Percentiles rank a stretch among this genome's conserved stretches.
Evolutionary conservation across 1,140 invertebrate species (phyloP).

Genomic region (Drosophila sucinea): DNA sequence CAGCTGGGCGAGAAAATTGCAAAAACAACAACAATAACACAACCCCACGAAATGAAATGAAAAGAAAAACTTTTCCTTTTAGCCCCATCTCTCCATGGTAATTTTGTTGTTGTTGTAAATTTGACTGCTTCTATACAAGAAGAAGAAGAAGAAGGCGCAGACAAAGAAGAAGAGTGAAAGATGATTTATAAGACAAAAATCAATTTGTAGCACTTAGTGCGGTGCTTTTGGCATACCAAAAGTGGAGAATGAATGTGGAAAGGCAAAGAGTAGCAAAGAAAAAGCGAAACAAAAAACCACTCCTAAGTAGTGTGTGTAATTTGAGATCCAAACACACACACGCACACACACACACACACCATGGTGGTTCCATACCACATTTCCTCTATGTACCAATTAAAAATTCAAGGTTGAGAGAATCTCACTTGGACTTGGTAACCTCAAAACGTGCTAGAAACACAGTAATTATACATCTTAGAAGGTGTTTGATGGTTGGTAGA

Average conservation of each 20-base stretch:
- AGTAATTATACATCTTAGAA: constrained; percentile 56
- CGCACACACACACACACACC: constrained; percentile 33
- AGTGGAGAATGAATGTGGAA: constrained; percentile 37
- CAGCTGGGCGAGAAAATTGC: constrained; percentile 36
- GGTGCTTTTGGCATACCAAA: constrained; percentile 46
- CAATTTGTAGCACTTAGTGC: constrained; percentile 65
- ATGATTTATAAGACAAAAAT: constrained; percentile 75
- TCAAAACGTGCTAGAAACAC: constrained; percentile 72
- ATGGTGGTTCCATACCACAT: constrained; percentile 28
- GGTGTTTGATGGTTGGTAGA: neutral
- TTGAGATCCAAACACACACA: constrained; percentile 48
- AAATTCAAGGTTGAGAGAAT: constrained; percentile 77
- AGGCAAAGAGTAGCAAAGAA: constrained; percentile 22
- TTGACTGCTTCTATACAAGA: constrained; percentile 17
- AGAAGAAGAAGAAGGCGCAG: constrained; percentile 27
- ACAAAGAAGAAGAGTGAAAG: constrained; percentile 35
- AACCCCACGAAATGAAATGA: constrained; percentile 2
- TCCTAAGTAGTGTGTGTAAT: constrained; percentile 55
- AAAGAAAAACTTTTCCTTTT: constrained; percentile 50
- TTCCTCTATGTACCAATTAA: constrained; percentile 64
- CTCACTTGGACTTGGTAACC: constrained; percentile 58
- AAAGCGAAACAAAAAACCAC: constrained; percentile 35
- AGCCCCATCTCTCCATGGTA: neutral
- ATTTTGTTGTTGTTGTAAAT: neutral
- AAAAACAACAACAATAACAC: constrained; percentile 1